A percentile compares a stretch with the other conserved stretches of the same genome.
Evolutionary conservation across 2,797 vertebrate genomes (phyloP).

Genomic region (Eurystomus glaucurus): DNA sequence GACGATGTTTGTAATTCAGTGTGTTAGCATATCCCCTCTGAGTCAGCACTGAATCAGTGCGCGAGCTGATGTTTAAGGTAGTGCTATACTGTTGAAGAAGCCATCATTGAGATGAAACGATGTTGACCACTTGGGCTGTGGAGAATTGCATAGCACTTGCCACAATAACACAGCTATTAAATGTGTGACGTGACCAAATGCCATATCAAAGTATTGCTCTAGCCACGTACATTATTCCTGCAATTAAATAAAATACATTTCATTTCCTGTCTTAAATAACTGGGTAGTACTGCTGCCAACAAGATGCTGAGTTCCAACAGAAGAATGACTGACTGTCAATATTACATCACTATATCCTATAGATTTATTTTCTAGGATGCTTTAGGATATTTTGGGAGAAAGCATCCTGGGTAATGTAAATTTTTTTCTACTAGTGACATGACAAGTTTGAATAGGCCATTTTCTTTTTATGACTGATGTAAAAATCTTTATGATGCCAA

Average conservation of each 20-base stretch:
- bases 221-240: not conserved
- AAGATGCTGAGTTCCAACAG: not conserved
- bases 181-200: not conserved
- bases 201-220: not conserved
- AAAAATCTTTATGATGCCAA: not conserved
- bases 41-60: not conserved
- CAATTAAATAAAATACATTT: slow-evolving; percentile 32
- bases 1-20: not conserved
- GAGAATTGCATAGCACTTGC: not conserved
- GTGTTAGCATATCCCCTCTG: not conserved
- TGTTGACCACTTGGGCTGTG: not conserved
- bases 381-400: not conserved
- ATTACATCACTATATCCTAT: not conserved
- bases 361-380: not conserved
- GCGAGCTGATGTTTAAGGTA: not conserved
- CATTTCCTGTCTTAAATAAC: slow-evolving; percentile 51
- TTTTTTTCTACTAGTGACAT: not conserved
- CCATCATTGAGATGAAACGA: not conserved
- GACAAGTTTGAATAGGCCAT: not conserved
- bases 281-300: not conserved
- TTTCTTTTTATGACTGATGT: not conserved
- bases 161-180: slow-evolving; percentile 39
- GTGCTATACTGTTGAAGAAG: not conserved
- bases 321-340: not conserved
- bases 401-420: not conserved